Conservation (phyloP, 2,113 vertebrate species). For the Limnothrissa miodon region DNA sequence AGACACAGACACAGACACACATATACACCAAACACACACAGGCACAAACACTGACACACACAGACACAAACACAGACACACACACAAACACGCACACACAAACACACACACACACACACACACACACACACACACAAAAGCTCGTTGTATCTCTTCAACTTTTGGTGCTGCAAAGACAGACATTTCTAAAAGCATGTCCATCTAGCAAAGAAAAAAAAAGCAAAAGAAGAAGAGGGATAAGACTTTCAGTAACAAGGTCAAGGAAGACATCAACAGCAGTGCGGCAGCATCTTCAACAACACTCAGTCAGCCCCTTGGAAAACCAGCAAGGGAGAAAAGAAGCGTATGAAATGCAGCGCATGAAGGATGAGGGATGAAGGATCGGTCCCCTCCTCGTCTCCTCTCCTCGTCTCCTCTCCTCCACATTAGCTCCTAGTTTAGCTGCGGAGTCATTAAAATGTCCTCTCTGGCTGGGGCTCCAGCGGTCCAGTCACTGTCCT, state of each 20-base stretch:
- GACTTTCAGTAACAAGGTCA: not conserved
- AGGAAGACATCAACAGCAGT: not conserved
- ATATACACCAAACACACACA: too few relatives aligned
- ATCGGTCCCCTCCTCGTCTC: not conserved
- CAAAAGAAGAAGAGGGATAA: too few relatives aligned
- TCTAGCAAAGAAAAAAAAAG: not conserved
- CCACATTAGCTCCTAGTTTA: constrained; percentile 61
- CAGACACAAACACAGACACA: too few relatives aligned
- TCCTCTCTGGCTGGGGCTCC: constrained; percentile 49
- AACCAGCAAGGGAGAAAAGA: not conserved
- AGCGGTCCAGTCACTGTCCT: constrained; percentile 69
- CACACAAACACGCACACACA: too few relatives aligned
- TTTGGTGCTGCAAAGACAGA: not conserved
- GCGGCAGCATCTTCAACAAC: not conserved
- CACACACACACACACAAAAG: not conserved
- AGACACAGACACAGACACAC: too few relatives aligned
- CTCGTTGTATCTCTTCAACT: not conserved
- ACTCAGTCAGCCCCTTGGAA: not conserved
- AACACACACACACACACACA: too few relatives aligned
- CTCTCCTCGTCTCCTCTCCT: too few relatives aligned
- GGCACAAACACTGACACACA: too few relatives aligned
- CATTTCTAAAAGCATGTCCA: not conserved
- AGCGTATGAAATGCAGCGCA: not conserved
- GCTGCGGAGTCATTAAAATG: constrained; percentile 58
- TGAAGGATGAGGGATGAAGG: too few relatives aligned